These are phyloP conservation scores for Amblyornis subalaris DNA, from an alignment of 2,113 vertebrate genomes.

Conservation along the genomic window DNA sequence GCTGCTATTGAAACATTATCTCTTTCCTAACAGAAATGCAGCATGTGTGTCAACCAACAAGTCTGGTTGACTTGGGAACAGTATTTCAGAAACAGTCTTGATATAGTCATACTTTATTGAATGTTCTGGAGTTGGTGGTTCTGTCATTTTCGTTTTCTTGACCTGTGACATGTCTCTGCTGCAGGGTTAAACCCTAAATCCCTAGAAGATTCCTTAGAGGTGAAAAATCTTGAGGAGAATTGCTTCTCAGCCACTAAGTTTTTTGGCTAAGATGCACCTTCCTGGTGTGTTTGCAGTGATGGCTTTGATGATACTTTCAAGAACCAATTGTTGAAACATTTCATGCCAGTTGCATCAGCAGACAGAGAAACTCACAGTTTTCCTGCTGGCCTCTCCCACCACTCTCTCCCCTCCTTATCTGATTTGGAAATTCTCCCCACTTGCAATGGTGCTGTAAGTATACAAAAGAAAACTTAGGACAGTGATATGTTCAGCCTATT, in stretches of 20 bases:
- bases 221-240: neutral
- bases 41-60: neutral
- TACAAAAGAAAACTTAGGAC: neutral
- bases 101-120: neutral
- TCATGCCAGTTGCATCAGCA: neutral
- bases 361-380: neutral
- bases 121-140: neutral
- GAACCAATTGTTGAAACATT: accelerated
- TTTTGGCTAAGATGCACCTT: neutral
- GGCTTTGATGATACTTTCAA: neutral
- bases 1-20: neutral
- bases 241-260: neutral
- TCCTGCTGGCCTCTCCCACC: neutral
- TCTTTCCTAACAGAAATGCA: neutral
- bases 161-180: neutral
- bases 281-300: neutral
- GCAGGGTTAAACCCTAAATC: neutral
- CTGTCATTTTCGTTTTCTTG: neutral
- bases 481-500: neutral
- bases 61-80: neutral
- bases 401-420: neutral
- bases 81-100: neutral
- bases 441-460: neutral
- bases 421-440: neutral
- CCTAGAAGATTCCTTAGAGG: neutral